A percentile compares a stretch with the other conserved stretches of the same genome.
These are phyloP conservation scores for Drosophila nigromelanica DNA, from an alignment of 1,140 invertebrate species.

Conservation along the genomic window DNA sequence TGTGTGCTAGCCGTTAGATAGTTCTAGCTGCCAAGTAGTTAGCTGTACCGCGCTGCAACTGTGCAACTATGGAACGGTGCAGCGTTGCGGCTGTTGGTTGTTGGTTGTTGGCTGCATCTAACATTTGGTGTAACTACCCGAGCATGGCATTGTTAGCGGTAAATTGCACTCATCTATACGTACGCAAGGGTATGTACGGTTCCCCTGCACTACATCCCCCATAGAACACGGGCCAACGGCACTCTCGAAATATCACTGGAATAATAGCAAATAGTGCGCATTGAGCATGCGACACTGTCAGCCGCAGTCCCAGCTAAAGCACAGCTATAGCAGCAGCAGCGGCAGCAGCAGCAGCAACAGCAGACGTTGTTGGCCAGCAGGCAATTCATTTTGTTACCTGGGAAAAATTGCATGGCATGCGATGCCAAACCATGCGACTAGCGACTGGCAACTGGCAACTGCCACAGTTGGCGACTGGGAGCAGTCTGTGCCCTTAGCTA, in stretches of 20 bases:
- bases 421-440: conserved; percentile 49
- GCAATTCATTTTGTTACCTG: conserved; percentile 82
- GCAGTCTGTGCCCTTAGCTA: conserved; percentile 53
- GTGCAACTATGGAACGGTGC: conserved; percentile 26
- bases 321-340: conserved; percentile 25
- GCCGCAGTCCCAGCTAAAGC: conserved; percentile 55
- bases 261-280: conserved; percentile 80
- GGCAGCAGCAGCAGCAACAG: conserved; percentile 25
- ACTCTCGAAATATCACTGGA: conserved; percentile 79
- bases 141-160: conserved; percentile 81
- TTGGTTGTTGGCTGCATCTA: conserved; percentile 76
- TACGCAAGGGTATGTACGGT: conserved; percentile 55
- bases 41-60: conserved; percentile 41
- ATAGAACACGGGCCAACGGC: conserved; percentile 26
- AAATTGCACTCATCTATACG: conserved; percentile 79
- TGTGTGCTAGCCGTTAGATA: conserved; percentile 70
- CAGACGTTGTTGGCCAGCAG: conserved; percentile 47
- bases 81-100: conserved; percentile 32
- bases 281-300: conserved; percentile 80
- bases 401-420: conserved; percentile 74
- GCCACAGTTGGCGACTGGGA: conserved; percentile 18
- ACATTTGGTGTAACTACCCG: conserved; percentile 81
- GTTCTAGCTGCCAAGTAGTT: conserved; percentile 73
- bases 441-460: not conserved
- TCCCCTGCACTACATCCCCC: conserved; percentile 28